These are phyloP conservation scores for Amyelois transitella DNA, from an alignment of 1,140 invertebrate species.

Conservation along the genomic window DNA sequence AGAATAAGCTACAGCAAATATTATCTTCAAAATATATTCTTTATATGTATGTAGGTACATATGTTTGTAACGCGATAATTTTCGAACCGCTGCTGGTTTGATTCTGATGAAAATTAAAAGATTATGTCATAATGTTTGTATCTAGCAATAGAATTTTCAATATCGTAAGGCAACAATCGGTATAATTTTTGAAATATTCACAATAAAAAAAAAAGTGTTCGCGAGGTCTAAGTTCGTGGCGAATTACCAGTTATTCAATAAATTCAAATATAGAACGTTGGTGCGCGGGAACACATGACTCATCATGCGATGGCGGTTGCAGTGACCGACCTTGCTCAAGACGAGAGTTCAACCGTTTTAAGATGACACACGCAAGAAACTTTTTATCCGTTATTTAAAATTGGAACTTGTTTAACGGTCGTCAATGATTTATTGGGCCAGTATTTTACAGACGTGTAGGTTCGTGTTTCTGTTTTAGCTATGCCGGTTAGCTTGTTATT, in stretches of 20 bases:
- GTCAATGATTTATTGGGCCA: conserved; percentile 11
- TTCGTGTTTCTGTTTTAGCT: too few relatives aligned
- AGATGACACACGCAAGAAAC: conserved; percentile 27
- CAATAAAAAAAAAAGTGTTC: neutral
- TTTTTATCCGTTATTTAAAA: conserved; percentile 19
- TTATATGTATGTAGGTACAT: too few relatives aligned
- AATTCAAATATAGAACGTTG: conserved; percentile 16
- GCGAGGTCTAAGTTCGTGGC: neutral
- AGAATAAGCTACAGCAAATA: neutral
- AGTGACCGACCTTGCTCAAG: conserved; percentile 16
- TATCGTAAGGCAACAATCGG: too few relatives aligned
- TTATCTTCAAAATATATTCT: too few relatives aligned
- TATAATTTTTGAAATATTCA: too few relatives aligned
- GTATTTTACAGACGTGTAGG: too few relatives aligned
- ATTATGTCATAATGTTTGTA: too few relatives aligned
- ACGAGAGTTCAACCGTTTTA: conserved; percentile 9
- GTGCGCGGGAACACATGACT: conserved; percentile 14
- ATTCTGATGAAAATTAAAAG: too few relatives aligned
- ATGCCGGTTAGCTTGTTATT: too few relatives aligned
- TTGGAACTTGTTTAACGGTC: conserved; percentile 43
- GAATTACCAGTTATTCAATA: neutral
- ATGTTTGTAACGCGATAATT: too few relatives aligned
- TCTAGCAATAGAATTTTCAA: too few relatives aligned
- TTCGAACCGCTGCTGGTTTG: too few relatives aligned
- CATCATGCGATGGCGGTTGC: conserved; percentile 18